Conservation (phyloP, 2,113 vertebrate genomes). For the Cisticola juncidis region DNA sequence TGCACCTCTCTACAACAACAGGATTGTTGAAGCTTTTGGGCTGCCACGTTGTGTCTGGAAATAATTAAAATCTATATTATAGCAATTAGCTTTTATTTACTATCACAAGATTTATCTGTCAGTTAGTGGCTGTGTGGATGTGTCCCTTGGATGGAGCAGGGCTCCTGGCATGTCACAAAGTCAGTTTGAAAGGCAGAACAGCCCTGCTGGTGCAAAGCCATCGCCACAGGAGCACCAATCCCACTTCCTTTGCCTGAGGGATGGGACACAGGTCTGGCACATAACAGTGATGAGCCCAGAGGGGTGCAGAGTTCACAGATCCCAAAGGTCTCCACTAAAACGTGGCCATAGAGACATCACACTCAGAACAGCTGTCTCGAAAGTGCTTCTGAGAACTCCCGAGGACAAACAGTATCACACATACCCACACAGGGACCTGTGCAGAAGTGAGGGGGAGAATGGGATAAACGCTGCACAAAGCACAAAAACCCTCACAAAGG, state of each 20-base stretch:
- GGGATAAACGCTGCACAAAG: neutral
- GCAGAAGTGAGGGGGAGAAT: neutral
- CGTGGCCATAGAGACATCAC: rapidly evolving
- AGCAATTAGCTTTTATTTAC: neutral
- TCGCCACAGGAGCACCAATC: neutral
- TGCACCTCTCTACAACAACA: neutral
- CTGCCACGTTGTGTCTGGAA: neutral
- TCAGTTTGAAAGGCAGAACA: neutral
- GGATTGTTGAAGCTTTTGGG: neutral
- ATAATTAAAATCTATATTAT: neutral
- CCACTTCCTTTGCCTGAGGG: too few relatives aligned
- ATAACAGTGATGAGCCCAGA: rapidly evolving
- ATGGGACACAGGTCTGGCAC: neutral
- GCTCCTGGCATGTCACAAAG: neutral
- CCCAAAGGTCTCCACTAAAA: neutral
- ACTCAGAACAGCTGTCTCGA: neutral
- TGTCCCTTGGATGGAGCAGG: neutral
- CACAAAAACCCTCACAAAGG: neutral
- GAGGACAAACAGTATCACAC: rapidly evolving
- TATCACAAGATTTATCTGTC: neutral
- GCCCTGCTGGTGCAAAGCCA: rapidly evolving
- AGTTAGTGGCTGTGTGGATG: neutral
- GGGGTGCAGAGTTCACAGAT: neutral
- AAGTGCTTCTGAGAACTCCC: neutral
- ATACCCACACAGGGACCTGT: rapidly evolving